A percentile compares a stretch with the other conserved stretches of the same genome.
These are phyloP conservation scores for Temnothorax ravouxi DNA, from an alignment of 2,888 invertebrate species.

Conservation along the genomic window DNA sequence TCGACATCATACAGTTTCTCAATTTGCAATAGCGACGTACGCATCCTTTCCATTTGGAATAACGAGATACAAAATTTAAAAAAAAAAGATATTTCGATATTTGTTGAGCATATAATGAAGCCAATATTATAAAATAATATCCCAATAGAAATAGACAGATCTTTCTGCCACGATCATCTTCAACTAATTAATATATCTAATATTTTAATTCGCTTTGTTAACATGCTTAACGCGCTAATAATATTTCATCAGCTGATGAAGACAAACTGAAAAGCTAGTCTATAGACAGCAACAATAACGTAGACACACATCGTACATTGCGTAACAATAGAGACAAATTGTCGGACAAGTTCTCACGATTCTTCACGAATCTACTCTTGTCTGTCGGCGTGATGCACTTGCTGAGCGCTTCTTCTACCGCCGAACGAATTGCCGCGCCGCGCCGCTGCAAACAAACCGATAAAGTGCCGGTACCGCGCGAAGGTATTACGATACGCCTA, in stretches of 20 bases:
- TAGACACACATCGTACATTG: background rate
- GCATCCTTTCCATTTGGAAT: background rate
- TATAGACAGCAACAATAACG: background rate
- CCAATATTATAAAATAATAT: background rate
- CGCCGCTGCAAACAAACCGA: slow-evolving; percentile 48
- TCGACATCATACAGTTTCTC: slow-evolving; percentile 4
- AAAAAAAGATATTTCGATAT: background rate
- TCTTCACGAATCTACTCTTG: slow-evolving; percentile 26
- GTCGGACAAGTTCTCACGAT: background rate
- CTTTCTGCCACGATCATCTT: background rate
- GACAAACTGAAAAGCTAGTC: background rate
- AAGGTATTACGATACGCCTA: slow-evolving; percentile 80
- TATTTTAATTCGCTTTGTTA: background rate
- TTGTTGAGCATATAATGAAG: background rate
- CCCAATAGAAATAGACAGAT: background rate
- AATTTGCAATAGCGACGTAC: background rate
- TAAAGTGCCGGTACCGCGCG: slow-evolving; percentile 71
- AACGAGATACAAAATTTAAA: background rate
- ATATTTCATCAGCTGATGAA: background rate
- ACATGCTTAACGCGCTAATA: background rate
- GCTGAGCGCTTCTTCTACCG: background rate
- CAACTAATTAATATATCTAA: background rate
- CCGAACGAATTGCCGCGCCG: background rate
- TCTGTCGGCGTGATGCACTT: slow-evolving; percentile 43
- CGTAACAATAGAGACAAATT: slow-evolving; percentile 15